Evolutionary conservation across 2,797 vertebrate species (phyloP).

Genomic region (Bovichtus variegatus): DNA sequence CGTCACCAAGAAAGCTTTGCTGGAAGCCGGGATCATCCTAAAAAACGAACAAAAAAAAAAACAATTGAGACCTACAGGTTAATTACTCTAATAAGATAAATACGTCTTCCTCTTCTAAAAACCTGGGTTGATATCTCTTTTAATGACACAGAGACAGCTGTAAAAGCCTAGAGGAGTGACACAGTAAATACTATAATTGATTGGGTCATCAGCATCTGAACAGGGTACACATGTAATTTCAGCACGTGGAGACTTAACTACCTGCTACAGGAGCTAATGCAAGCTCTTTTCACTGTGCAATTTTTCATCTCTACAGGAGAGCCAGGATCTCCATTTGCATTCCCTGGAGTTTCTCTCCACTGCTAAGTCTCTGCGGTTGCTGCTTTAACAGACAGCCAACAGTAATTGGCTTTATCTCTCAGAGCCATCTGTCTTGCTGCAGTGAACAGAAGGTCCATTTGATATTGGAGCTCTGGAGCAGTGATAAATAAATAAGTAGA

Average conservation of each 20-base stretch:
- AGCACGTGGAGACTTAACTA: slow-evolving; percentile 14
- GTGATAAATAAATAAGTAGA: slow-evolving; percentile 48
- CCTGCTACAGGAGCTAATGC: not conserved
- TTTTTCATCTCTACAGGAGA: slow-evolving; percentile 24
- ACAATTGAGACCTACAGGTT: slow-evolving; percentile 21
- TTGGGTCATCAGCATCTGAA: slow-evolving; percentile 16
- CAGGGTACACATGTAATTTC: slow-evolving; percentile 14
- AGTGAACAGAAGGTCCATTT: slow-evolving; percentile 58
- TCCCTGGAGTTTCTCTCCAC: slow-evolving; percentile 24
- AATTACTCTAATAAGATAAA: not conserved
- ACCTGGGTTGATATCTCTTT: not conserved
- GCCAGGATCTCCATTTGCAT: slow-evolving; percentile 38
- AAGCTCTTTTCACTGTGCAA: not conserved
- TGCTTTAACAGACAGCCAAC: slow-evolving; percentile 59
- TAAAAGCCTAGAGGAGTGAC: not conserved
- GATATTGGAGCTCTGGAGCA: slow-evolving; percentile 45
- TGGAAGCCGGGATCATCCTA: slow-evolving; percentile 96
- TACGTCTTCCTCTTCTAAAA: not conserved
- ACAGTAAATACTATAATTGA: slow-evolving; percentile 3
- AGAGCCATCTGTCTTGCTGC: slow-evolving; percentile 72
- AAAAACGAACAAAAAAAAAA: slow-evolving; percentile 24
- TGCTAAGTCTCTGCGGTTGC: slow-evolving; percentile 12
- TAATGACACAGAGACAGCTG: not conserved
- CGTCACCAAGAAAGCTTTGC: slow-evolving; percentile 93
- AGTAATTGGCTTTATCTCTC: slow-evolving; percentile 70